Evolutionary conservation across 2,797 vertebrate species (phyloP).

Genomic region (Hirundo rustica): DNA sequence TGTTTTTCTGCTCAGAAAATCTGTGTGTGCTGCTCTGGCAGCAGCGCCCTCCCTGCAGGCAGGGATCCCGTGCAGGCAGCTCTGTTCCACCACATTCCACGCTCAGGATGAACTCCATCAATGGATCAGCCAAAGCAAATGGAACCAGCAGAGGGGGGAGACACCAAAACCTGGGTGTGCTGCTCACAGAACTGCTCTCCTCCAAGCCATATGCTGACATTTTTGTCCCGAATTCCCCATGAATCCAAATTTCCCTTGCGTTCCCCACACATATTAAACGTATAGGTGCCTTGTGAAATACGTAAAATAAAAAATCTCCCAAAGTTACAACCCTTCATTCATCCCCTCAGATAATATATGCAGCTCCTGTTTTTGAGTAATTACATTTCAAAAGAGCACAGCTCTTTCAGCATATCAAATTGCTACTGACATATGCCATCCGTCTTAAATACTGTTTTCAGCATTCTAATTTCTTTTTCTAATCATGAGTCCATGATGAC

Average conservation of each 20-base stretch:
- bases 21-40: not conserved
- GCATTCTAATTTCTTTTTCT: slow-evolving; percentile 56
- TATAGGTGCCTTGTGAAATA: not conserved
- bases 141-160: not conserved
- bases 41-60: not conserved
- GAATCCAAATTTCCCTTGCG: accelerated
- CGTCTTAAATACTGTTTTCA: slow-evolving; percentile 71
- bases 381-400: slow-evolving; percentile 65
- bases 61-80: not conserved
- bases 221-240: not conserved
- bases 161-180: not conserved
- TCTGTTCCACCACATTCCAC: accelerated
- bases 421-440: slow-evolving; percentile 58
- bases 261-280: not conserved
- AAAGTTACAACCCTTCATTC: slow-evolving; percentile 40
- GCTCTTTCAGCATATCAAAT: slow-evolving; percentile 62
- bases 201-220: not conserved
- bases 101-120: not conserved
- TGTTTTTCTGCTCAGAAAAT: not conserved
- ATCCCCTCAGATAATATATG: slow-evolving; percentile 25
- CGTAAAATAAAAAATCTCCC: not conserved
- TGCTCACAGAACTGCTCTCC: not conserved
- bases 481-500: slow-evolving; percentile 63
- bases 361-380: slow-evolving; percentile 64
- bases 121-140: not conserved